Evolutionary conservation across 2,797 vertebrate species (phyloP).

Genomic region (Cichlasoma orientale): DNA sequence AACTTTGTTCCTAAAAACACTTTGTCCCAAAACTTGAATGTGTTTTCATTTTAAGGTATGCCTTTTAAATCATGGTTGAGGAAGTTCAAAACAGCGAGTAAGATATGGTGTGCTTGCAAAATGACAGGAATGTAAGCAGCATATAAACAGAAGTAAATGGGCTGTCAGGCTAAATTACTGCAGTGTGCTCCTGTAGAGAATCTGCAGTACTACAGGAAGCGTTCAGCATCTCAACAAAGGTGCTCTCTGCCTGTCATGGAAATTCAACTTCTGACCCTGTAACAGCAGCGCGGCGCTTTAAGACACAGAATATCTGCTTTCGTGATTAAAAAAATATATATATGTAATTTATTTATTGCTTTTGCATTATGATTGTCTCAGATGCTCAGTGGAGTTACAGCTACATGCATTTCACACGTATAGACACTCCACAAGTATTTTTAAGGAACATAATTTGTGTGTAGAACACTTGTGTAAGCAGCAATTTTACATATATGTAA

Average conservation of each 20-base stretch:
- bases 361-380: neutral
- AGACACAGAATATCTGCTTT: neutral
- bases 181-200: conserved; percentile 9
- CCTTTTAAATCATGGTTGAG: neutral
- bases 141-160: conserved; percentile 40
- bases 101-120: conserved; percentile 9
- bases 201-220: conserved; percentile 21
- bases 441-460: neutral
- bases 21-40: neutral
- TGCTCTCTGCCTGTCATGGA: conserved; percentile 33
- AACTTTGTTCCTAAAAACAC: neutral
- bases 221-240: conserved; percentile 15
- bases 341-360: too few relatives aligned
- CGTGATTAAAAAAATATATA: neutral
- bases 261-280: conserved; percentile 28
- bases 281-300: neutral
- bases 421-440: too few relatives aligned
- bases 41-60: neutral
- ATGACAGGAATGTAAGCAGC: conserved; percentile 47
- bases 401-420: neutral
- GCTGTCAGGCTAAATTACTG: conserved; percentile 48
- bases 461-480: neutral
- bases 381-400: neutral
- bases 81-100: neutral
- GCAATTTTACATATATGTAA: too few relatives aligned